These are phyloP conservation scores for Distichodus sexfasciatus DNA, from an alignment of 2,797 vertebrate genomes.

Conservation along the genomic window DNA sequence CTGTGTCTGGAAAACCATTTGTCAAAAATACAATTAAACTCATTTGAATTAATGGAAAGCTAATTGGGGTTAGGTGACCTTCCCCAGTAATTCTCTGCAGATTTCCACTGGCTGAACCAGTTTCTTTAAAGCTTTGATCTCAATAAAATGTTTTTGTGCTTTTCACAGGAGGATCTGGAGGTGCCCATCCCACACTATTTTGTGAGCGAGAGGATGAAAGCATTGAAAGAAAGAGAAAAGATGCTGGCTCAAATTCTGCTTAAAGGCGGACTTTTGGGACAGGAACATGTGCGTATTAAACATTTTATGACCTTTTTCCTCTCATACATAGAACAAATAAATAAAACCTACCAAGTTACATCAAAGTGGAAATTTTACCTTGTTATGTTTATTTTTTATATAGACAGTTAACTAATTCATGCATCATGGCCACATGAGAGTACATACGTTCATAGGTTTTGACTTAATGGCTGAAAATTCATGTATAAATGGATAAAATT, in stretches of 20 bases:
- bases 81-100: conserved; percentile 17
- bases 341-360: too few species aligned
- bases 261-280: conserved; percentile 47
- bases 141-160: conserved; percentile 30
- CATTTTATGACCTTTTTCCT: neutral
- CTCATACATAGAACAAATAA: too few species aligned
- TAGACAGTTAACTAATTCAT: too few species aligned
- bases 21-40: conserved; percentile 22
- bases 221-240: conserved; percentile 72
- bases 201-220: conserved; percentile 75
- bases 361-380: too few species aligned
- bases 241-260: conserved; percentile 72
- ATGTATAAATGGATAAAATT: too few species aligned
- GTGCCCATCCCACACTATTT: conserved; percentile 85
- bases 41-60: conserved; percentile 26
- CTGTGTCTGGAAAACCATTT: neutral
- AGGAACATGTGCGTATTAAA: conserved; percentile 57
- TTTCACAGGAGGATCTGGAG: conserved; percentile 76
- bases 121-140: conserved; percentile 24
- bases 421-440: too few species aligned
- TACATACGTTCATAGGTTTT: too few species aligned
- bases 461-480: too few species aligned
- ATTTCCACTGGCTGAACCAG: conserved; percentile 15
- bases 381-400: too few species aligned
- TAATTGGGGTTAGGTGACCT: conserved; percentile 42